phyloP scores from a whole-genome alignment of 2,113 vertebrate species.

The Nanorana parkeri region DNA sequence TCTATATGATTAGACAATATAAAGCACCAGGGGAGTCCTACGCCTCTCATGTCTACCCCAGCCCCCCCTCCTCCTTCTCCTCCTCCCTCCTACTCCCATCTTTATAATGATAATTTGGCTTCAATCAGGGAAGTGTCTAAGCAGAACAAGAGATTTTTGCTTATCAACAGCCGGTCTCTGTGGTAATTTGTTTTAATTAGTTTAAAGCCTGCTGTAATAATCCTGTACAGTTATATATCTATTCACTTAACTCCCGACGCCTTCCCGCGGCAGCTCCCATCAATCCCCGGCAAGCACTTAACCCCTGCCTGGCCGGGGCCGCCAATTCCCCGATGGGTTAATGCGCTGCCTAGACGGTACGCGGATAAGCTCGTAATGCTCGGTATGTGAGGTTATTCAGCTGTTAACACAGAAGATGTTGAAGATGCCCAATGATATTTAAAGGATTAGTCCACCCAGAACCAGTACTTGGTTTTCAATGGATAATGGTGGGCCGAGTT shows the following conservation, averaged over 20 bases:
- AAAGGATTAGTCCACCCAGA: too few species aligned
- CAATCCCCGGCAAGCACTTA: slow-evolving; percentile 41
- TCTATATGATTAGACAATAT: background rate
- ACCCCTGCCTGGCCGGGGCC: slow-evolving; percentile 2
- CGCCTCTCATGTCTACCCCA: background rate
- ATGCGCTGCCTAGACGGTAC: background rate
- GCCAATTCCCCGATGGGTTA: slow-evolving; percentile 18
- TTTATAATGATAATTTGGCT: slow-evolving; percentile 59
- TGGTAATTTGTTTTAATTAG: slow-evolving; percentile 61
- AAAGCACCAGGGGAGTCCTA: background rate
- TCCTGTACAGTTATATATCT: slow-evolving; percentile 58
- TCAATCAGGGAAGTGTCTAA: slow-evolving; percentile 58
- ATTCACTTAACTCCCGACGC: slow-evolving; percentile 55
- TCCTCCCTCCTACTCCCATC: slow-evolving; percentile 33
- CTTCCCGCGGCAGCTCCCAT: slow-evolving; percentile 41
- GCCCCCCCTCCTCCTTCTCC: background rate
- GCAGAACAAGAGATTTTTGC: slow-evolving; percentile 59
- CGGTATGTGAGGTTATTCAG: background rate
- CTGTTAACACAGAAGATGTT: too few species aligned
- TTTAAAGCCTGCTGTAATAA: slow-evolving; percentile 63
- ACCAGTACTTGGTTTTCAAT: too few species aligned
- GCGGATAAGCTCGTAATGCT: background rate
- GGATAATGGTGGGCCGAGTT: too few species aligned
- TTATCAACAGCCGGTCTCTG: slow-evolving; percentile 58
- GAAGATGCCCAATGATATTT: too few species aligned